phyloP scores from a whole-genome alignment of 2,888 invertebrate species.

The Lepidonotus clava region DNA sequence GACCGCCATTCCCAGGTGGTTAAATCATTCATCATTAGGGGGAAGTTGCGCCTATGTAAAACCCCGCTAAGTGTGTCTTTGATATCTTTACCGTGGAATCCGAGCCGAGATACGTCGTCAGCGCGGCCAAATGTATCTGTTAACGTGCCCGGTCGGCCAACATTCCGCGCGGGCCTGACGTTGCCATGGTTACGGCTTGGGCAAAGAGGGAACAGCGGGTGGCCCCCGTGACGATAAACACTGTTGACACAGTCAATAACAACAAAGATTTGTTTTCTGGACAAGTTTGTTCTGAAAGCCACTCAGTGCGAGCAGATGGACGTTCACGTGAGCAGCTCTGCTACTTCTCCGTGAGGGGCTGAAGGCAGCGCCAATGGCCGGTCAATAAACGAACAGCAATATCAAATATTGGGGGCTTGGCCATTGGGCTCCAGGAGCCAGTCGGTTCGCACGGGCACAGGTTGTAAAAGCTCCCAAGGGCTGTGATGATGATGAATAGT shows the following conservation, averaged over 20 bases:
- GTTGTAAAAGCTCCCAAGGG: no score
- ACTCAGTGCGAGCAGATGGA: background rate
- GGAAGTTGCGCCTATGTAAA: no score
- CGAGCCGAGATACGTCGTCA: background rate
- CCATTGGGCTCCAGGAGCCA: no score
- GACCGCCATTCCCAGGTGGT: no score
- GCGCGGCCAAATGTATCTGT: background rate
- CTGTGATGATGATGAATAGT: no score
- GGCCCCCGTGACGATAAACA: background rate
- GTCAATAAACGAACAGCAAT: no score
- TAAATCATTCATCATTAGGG: no score
- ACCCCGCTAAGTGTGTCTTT: no score
- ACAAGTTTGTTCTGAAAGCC: background rate
- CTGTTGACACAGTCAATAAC: conserved; percentile 22
- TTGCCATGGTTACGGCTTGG: background rate
- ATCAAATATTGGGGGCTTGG: no score
- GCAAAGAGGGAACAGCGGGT: no score
- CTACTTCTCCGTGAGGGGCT: background rate
- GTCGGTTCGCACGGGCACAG: no score
- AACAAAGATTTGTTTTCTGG: conserved; percentile 31
- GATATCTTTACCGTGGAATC: background rate
- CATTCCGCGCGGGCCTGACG: background rate
- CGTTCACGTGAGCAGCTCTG: no score
- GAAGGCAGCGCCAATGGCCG: background rate
- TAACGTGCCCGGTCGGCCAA: background rate